phyloP scores from a whole-genome alignment of 2,888 invertebrate species.

The Rutpela maculata region DNA sequence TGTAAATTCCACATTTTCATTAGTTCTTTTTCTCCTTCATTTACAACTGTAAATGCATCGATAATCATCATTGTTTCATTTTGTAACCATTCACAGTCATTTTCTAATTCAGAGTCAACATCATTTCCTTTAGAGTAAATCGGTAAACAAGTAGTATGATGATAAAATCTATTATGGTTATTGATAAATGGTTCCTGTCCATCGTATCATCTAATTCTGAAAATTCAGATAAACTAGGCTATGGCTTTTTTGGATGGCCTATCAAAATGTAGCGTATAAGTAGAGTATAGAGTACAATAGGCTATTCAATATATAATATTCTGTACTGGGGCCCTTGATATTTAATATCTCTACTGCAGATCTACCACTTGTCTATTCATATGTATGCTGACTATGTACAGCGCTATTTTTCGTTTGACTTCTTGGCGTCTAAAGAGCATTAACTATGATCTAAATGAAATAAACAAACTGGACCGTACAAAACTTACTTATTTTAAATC shows the following conservation, averaged over 20 bases:
- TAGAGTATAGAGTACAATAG: no score
- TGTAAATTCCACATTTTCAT: conserved; percentile 99
- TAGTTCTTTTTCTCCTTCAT: conserved; percentile 95
- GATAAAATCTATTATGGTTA: conserved; percentile 82
- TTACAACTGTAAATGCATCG: conserved; percentile 99
- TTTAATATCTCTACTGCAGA: no score
- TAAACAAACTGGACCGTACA: no score
- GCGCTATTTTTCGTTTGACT: no score
- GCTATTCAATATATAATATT: no score
- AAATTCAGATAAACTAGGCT: conserved; percentile 89
- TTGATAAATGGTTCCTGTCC: conserved; percentile 92
- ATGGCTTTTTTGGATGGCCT: conserved; percentile 81
- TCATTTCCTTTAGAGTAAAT: conserved; percentile 96
- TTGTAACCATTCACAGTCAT: conserved; percentile 95
- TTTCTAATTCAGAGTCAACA: conserved; percentile 94
- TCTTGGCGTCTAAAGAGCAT: no score
- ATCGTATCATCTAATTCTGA: conserved; percentile 90
- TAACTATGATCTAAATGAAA: no score
- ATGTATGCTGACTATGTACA: no score
- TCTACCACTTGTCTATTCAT: no score
- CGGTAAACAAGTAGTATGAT: conserved; percentile 95
- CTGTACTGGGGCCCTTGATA: no score
- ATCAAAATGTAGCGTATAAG: no score
- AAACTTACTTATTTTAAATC: no score
- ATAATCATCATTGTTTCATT: conserved; percentile 98